Percentiles rank a stretch among this genome's conserved stretches.
These are phyloP conservation scores for Mythimna impura DNA, from an alignment of 2,888 invertebrate species.

Conservation along the genomic window DNA sequence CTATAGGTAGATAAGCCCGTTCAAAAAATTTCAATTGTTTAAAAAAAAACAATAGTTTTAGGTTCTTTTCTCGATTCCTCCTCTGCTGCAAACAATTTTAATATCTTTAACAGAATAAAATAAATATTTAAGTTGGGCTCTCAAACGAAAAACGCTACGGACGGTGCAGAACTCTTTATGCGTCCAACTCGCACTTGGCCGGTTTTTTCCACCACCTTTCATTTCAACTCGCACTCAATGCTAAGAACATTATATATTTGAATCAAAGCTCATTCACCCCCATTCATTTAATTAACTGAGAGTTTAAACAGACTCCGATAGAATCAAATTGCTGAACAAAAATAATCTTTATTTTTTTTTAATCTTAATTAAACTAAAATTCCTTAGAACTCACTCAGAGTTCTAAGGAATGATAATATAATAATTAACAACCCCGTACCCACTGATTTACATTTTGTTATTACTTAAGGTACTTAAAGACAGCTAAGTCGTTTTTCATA, in stretches of 20 bases:
- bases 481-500: constrained; percentile 13
- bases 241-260: neutral
- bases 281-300: constrained; percentile 7
- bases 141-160: too few species aligned
- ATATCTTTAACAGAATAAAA: too few species aligned
- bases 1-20: too few species aligned
- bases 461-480: constrained; percentile 31
- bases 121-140: too few species aligned
- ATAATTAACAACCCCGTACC: neutral
- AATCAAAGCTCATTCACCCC: constrained; percentile 12
- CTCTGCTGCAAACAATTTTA: too few species aligned
- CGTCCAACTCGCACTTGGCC: too few species aligned
- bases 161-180: too few species aligned
- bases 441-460: constrained; percentile 39
- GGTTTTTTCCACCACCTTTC: neutral
- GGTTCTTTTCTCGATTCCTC: too few species aligned
- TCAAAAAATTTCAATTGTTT: too few species aligned
- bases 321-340: neutral
- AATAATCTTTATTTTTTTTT: constrained; percentile 12
- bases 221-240: neutral
- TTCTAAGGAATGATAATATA: constrained; percentile 20
- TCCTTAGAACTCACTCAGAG: neutral
- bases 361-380: constrained; percentile 7
- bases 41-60: too few species aligned
- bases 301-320: neutral